Percentiles rank a stretch among this genome's conserved stretches.
phyloP scores from a whole-genome alignment of 2,797 vertebrate genomes.

The Channa striata region DNA sequence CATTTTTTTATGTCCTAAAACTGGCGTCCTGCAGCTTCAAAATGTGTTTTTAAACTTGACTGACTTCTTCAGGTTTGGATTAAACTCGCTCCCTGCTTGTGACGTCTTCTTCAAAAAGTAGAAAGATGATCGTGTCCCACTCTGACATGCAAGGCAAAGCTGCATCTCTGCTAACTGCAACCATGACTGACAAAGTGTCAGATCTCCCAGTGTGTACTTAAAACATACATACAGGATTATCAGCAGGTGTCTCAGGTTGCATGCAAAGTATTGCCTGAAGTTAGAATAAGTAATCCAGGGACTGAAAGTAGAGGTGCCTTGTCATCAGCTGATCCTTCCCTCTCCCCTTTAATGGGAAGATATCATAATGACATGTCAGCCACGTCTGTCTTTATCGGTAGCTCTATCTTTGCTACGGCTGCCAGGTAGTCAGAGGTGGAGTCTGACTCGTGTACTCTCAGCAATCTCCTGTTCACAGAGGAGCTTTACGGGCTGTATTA shows the following conservation, averaged over 20 bases:
- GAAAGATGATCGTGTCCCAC: conserved; percentile 30
- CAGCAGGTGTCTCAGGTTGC: conserved; percentile 54
- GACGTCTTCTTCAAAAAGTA: conserved; percentile 16
- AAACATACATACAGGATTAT: conserved; percentile 51
- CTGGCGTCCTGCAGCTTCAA: conserved; percentile 27
- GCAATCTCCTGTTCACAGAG: conserved; percentile 23
- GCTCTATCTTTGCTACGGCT: conserved; percentile 19
- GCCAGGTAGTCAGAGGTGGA: conserved; percentile 63
- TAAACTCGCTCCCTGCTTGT: conserved; percentile 26
- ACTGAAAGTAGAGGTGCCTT: conserved; percentile 20
- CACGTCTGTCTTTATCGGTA: conserved; percentile 41
- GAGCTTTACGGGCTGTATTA: neutral
- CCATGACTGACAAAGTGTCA: conserved; percentile 47
- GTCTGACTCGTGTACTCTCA: conserved; percentile 25
- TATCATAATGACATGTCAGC: conserved; percentile 31
- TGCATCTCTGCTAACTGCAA: conserved; percentile 34
- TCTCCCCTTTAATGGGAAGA: conserved; percentile 35
- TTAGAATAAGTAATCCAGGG: conserved; percentile 25
- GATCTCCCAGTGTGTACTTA: conserved; percentile 30
- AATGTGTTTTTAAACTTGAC: conserved; percentile 13
- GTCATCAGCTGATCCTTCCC: conserved; percentile 33
- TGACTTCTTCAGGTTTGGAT: conserved; percentile 38
- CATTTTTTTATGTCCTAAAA: conserved; percentile 62
- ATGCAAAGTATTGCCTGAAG: conserved; percentile 21
- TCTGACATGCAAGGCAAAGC: conserved; percentile 33